Base-by-base conservation (phyloP, 2,113 vertebrate species). In the Herpetotheres cachinnans region DNA sequence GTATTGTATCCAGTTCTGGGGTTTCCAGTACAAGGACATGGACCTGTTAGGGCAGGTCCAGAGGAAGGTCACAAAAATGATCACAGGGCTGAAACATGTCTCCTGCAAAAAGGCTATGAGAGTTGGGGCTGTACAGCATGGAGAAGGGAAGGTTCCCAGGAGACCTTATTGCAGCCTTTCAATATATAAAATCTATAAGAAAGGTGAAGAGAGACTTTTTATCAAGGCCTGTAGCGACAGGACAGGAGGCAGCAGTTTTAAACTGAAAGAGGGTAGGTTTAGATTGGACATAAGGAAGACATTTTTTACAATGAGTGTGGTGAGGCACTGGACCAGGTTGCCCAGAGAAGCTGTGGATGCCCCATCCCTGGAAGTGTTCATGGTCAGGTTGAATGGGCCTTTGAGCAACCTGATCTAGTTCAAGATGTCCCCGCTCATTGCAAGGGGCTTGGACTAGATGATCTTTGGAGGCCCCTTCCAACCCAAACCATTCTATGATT, bases 251-350 rank as follows among this genome's bases (percentile, higher is more conserved):
- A 18, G 71, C 2, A 5, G n/a, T 61, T 77, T 82, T 62, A 67
- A 71, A 42, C 7, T 36, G 42, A 38, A 78, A 66, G n/a, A 65
- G 2, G 20, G 27, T 74, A 69, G 25, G 1, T 63, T 89, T 59
- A 65, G 7, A 4, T 4, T 78, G 20, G 10, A 42, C 11, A 40
- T 56, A 61, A 66, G 26, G 27, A 26, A 85, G 59, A 50, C 2
- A 19, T 17, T 56, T 50, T 44, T 50, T 29, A n/a, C 10, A 5
- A 18, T 18, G 13, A 16, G 2, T 2, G 1, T 4, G 4, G 26
- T 70, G 59, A 82, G 47, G 81, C 17, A 55, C 50, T 25, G n/a
- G 40, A 34, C 38, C 6, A 36, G 18, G 7, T 14, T 71, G 40
- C 42, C 4, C 16, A 38, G 17, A 32, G 20, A 79, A 44, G 8